phyloP scores from a whole-genome alignment of 2,113 vertebrate species.

The Cephalopterus ornatus region DNA sequence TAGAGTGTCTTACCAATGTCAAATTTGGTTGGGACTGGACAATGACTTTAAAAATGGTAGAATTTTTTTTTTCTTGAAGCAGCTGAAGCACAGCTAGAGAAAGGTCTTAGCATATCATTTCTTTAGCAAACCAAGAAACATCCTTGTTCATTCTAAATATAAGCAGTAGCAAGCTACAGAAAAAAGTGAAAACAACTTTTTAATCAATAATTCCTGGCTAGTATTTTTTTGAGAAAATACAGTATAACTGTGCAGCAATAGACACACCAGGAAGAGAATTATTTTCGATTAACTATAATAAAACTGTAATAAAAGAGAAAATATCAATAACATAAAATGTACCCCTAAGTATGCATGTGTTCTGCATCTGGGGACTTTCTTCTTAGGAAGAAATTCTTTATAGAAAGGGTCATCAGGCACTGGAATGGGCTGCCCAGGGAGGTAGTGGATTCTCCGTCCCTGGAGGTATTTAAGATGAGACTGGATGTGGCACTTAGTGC shows the following conservation, averaged over 20 bases:
- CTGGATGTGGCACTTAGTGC: too few relatives aligned
- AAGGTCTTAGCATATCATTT: background rate
- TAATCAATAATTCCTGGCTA: background rate
- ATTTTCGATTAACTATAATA: background rate
- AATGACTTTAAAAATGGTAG: background rate
- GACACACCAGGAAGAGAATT: background rate
- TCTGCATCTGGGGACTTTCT: background rate
- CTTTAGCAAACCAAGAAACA: background rate
- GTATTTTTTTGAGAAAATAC: background rate
- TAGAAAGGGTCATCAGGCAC: too few relatives aligned
- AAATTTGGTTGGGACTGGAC: background rate
- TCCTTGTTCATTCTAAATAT: background rate
- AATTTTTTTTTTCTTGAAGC: background rate
- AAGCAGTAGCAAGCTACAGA: background rate
- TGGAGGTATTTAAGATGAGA: too few relatives aligned
- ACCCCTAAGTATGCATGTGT: background rate
- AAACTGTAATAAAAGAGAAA: background rate
- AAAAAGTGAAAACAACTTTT: background rate
- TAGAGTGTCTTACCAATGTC: background rate
- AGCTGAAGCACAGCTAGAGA: background rate
- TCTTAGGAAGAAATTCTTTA: too few relatives aligned
- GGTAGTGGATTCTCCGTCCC: too few relatives aligned
- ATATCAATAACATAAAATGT: background rate
- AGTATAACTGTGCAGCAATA: background rate
- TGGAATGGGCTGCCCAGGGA: too few relatives aligned